Conservation (phyloP, 2,113 vertebrate genomes). For the Grammomys surdaster region DNA sequence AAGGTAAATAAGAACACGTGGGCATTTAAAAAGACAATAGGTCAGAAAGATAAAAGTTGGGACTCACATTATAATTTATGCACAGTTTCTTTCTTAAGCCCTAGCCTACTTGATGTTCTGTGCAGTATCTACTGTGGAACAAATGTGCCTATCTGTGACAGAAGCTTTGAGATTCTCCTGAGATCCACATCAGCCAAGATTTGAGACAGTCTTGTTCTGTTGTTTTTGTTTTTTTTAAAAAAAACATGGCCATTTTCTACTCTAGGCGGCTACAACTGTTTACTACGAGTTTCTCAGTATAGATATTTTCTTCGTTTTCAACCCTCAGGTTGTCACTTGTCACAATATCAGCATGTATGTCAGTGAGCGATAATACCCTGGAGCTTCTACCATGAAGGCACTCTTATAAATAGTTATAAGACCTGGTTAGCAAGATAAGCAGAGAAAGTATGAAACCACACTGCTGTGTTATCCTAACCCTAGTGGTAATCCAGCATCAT, state of each 20-base stretch:
- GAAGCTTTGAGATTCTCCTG: neutral
- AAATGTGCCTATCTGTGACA: neutral
- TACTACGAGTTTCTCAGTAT: neutral
- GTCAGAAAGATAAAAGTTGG: neutral
- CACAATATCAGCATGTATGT: neutral
- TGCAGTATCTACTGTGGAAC: neutral
- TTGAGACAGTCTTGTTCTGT: neutral
- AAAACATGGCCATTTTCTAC: constrained; percentile 7
- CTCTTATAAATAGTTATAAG: neutral
- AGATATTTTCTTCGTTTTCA: neutral
- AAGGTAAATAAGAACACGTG: neutral
- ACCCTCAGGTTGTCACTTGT: neutral
- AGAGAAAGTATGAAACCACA: neutral
- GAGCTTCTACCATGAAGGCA: neutral
- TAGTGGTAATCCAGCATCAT: rapidly evolving
- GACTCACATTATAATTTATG: neutral
- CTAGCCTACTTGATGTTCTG: neutral
- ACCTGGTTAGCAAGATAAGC: neutral
- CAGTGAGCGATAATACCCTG: neutral
- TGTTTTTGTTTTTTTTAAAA: constrained; percentile 4
- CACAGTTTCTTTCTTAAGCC: neutral
- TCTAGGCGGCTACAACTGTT: neutral
- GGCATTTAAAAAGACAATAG: neutral
- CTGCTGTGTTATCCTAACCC: neutral
- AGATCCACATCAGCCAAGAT: neutral